A percentile compares a stretch with the other conserved stretches of the same genome.
These are phyloP conservation scores for Gastracanthus pulcherrimus DNA, from an alignment of 2,888 invertebrate species.

Conservation along the genomic window DNA sequence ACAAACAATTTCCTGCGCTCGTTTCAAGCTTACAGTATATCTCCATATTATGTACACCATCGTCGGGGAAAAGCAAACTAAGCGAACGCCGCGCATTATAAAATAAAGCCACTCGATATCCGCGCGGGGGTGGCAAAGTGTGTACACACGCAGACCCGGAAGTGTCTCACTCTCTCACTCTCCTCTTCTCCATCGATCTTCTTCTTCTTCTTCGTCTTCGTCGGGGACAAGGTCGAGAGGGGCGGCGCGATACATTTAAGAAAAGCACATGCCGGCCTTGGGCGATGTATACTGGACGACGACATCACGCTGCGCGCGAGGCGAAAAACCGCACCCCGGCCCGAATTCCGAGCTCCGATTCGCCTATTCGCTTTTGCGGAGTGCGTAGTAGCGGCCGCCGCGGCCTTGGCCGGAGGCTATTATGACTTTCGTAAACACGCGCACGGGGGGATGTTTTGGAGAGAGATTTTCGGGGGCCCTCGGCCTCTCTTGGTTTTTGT, in stretches of 20 bases:
- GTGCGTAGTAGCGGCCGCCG: neutral
- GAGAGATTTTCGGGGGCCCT: neutral
- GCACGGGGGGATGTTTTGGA: neutral
- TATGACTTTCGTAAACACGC: conserved; percentile 51
- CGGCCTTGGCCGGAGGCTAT: conserved; percentile 40
- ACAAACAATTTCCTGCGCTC: neutral
- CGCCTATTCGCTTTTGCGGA: conserved; percentile 17
- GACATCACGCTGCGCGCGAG: neutral
- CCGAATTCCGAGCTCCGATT: neutral
- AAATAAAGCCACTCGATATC: neutral
- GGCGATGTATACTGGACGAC: neutral
- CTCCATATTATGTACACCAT: too few species aligned
- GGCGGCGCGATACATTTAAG: neutral
- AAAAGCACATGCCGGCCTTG: conserved; percentile 18
- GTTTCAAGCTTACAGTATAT: too few species aligned
- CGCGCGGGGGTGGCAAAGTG: neutral
- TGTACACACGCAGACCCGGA: conserved; percentile 21
- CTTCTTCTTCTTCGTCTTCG: neutral
- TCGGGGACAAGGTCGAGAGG: conserved; percentile 12
- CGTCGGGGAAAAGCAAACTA: too few species aligned
- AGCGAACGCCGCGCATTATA: too few species aligned
- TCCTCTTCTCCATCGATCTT: conserved; percentile 7
- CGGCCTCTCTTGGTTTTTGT: neutral
- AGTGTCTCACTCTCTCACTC: neutral
- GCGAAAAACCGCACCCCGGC: conserved; percentile 11